Evolutionary conservation across 2,888 invertebrate genomes (phyloP).

Genomic region (Ochropleura plecta): DNA sequence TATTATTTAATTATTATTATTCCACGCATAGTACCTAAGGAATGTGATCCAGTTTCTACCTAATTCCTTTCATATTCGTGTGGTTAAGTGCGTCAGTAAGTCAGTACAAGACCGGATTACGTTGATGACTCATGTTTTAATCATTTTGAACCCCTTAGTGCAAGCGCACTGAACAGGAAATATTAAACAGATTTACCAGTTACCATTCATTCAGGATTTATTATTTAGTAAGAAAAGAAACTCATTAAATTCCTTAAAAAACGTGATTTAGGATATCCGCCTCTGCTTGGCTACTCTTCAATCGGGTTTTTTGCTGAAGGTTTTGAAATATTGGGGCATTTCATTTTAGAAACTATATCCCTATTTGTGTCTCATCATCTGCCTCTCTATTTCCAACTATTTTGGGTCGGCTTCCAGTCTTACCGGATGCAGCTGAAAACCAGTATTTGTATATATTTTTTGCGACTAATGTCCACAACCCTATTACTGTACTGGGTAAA

Average conservation of each 20-base stretch:
- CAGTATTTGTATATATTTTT: no score
- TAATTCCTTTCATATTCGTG: constrained; percentile 10
- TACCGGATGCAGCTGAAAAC: no score
- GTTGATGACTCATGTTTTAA: constrained; percentile 34
- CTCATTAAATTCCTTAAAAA: background rate
- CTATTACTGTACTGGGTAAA: no score
- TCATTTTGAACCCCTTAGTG: constrained; percentile 30
- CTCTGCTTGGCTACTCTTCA: background rate
- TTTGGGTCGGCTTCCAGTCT: no score
- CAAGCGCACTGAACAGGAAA: constrained; percentile 36
- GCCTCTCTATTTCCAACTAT: no score
- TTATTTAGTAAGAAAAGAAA: constrained; percentile 11
- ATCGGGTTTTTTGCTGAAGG: background rate
- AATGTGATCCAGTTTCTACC: constrained; percentile 21
- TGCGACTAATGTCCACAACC: no score
- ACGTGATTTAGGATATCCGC: constrained; percentile 2
- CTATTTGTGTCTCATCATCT: background rate
- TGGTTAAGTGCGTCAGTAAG: constrained; percentile 37
- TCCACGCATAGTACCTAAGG: background rate
- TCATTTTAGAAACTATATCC: background rate
- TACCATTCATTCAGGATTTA: constrained; percentile 1
- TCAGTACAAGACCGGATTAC: constrained; percentile 12
- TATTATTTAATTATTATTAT: no score
- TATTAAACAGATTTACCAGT: constrained; percentile 12
- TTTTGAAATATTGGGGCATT: background rate